A percentile compares a stretch with the other conserved stretches of the same genome.
phyloP scores from a whole-genome alignment of 2,113 vertebrate genomes.

The Nesospiza acunhae region DNA sequence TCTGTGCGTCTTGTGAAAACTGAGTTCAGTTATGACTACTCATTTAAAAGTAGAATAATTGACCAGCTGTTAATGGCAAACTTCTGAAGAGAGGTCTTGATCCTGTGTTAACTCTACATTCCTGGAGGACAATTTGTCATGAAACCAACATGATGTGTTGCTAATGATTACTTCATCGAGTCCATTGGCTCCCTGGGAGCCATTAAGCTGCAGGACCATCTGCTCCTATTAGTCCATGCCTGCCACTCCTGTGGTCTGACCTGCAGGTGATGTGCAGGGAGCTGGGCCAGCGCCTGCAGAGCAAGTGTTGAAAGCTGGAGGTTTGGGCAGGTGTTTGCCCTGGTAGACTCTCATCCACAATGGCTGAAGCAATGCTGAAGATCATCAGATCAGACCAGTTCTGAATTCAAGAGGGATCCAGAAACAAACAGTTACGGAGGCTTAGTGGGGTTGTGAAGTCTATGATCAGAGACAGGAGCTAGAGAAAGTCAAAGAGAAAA shows the following conservation, averaged over 20 bases:
- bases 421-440: neutral
- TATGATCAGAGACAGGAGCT: neutral
- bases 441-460: neutral
- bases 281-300: neutral
- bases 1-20: neutral
- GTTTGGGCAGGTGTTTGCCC: neutral
- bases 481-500: neutral
- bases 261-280: neutral
- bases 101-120: conserved; percentile 23
- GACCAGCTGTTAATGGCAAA: conserved; percentile 26
- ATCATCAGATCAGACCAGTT: neutral
- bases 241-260: neutral
- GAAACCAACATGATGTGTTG: conserved; percentile 5
- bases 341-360: neutral
- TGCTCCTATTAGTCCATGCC: neutral
- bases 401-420: neutral
- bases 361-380: neutral
- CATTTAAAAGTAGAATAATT: conserved; percentile 5
- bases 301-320: neutral
- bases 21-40: neutral
- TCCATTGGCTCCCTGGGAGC: neutral
- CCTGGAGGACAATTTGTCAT: conserved; percentile 31
- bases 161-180: neutral
- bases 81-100: conserved; percentile 21
- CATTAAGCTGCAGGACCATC: neutral